Percentiles rank a stretch among this genome's conserved stretches.
Evolutionary conservation across 2,113 vertebrate genomes (phyloP).

Genomic region (Manacus vitellinus): DNA sequence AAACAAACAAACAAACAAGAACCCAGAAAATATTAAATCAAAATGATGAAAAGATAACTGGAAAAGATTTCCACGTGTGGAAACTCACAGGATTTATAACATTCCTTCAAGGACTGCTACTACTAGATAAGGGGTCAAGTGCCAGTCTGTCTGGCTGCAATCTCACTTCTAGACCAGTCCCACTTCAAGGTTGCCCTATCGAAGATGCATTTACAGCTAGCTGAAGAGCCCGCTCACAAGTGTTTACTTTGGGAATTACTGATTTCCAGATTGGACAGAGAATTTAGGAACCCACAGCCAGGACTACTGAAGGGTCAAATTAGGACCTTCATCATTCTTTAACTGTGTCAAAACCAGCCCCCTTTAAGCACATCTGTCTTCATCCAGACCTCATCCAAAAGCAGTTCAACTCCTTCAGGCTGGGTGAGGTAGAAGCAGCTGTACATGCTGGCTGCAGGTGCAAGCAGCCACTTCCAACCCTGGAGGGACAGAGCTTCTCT

Average conservation of each 20-base stretch:
- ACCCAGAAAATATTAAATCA: background rate
- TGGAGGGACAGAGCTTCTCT: background rate
- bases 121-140: background rate
- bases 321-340: background rate
- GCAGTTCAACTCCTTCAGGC: background rate
- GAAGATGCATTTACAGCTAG: background rate
- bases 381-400: background rate
- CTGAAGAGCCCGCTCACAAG: background rate
- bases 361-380: background rate
- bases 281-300: background rate
- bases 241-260: background rate
- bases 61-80: background rate
- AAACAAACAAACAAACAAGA: background rate
- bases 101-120: background rate
- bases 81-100: background rate
- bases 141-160: background rate
- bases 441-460: background rate
- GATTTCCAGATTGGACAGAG: background rate
- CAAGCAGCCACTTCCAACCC: background rate
- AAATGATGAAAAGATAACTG: background rate
- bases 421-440: background rate
- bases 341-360: background rate
- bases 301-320: background rate
- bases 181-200: background rate
- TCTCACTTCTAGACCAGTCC: background rate